Base-by-base conservation (phyloP, 2,113 vertebrate species). In the Ailurus styani region DNA sequence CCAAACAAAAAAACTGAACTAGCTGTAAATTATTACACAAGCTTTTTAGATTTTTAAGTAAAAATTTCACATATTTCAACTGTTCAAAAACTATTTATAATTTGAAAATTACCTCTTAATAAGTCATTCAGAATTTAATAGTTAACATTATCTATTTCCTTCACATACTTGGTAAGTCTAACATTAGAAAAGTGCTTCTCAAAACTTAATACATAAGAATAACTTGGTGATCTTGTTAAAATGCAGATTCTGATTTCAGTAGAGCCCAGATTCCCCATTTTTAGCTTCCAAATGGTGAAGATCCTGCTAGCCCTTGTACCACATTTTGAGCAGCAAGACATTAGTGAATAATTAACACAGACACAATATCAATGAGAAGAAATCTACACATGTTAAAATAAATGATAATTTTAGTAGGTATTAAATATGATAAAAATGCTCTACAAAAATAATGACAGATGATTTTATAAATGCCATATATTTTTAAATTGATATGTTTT, bases 161-260 rank as follows among this genome's bases (percentile, higher is more conserved):
- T 91, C 79, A 21, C 97, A 95, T 88, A 94, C 37, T 95, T 98
- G 96, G 97, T 97, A 94, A 98, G 7, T 97, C 87, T 96, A 98
- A 97, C 66, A 64, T 62, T 70, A 77, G 9, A n/a, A 9, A 25
- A 78, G 21, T 25, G 17, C 2, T 75, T 27, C 17, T 34, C 14
- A 13, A 93, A 78, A 95, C 91, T 81, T 73, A 72, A 70, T 57
- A 0, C 17, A 54, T 45, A 81, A 88, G 11, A 87, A 20, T 78
- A 86, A 70, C 4, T n/a, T 70, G 11, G 4, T 31, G 12, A 42
- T 50, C 11, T 11, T 72, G 3, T 50, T 81, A 75, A 77, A 37
- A 60, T 31, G 7, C 6, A 97, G 15, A 85, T 89, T 70, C 42
- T 55, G 6, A 89, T 66, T 66, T 79, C 18, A 73, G 3, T 27